Base-by-base conservation (phyloP, 2,888 invertebrate genomes). In the Cheilosia vulpina region DNA sequence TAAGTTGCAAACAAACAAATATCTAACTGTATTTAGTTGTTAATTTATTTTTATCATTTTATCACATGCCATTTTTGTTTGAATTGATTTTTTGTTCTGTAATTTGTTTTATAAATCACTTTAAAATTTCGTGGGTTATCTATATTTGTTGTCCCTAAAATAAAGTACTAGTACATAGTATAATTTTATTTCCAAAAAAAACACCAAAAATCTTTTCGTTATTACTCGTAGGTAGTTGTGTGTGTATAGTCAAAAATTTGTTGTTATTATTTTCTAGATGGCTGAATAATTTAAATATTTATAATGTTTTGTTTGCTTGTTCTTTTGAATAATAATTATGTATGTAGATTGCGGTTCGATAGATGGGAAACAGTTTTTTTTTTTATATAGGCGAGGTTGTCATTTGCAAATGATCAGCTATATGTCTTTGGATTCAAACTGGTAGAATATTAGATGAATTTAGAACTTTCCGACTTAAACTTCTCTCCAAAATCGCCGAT, bases 31-130 rank as follows among this genome's bases (percentile, higher is more conserved):
- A 41, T 24, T 38, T 52, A 27, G 19, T 34, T 38, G 13, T 38
- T 38, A 13, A 15, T 78, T 71, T 50, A 17, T 53, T 19, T 43
- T 73, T 47, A 19, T 63, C 34, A 11, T 69, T 78, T 80, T 84
- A 84, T 84, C 84, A 84, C 84, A 84, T 84, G 84, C 84, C 84
- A 84, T 84, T 80, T 84, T 80, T 84, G 84, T 84, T 75, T 84
- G 84, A 84, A 84, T 84, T 84, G 84, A 80, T 75, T 80, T 75
- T 62, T 31, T 55, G 50, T 41, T 52, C 34, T 41, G n/a, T 47
- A 38, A 7, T 62, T 38, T 34, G 24, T 31, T 60, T 41, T 68
- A 21, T 43, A 31, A 52, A 65, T 53, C 50, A 17, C 50, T 50
- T 34, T 15, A 76, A 24, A 82, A 66, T 82, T 58, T 63, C 63